Evolutionary conservation across 1,140 invertebrate species (phyloP), one percentile per base, ranked within the genome.

Genomic region (Bombus vancouverensis): DNA sequence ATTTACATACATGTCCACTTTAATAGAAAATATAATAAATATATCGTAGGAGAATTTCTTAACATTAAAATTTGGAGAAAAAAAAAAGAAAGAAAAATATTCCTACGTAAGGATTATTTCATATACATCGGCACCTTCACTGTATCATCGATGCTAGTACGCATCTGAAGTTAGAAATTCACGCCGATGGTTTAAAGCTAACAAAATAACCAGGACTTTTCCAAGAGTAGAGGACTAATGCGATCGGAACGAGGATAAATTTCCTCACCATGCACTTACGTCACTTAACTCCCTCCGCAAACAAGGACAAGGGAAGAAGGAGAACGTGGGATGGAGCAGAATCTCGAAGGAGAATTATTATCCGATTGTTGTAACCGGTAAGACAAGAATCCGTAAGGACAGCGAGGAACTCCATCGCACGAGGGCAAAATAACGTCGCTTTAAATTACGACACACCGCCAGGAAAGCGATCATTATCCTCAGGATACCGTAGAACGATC

Each of bases 401-500:
- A 47, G n/a, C 47, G 34, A 73, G 53, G 62, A 44, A 44, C 71
- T 47, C 28, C 39, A 72, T 42, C 39, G 28, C 28, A 44, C n/a
- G 59, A 44, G 57, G 10, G 53, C 57, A 44, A 88, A 87, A 42
- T 68, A 77, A 88, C 47, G 47, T 83, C 74, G 79, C 39, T 53
- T 86, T 71, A 86, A 86, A 86, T 86, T 86, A 86, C 73, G 28
- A 71, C 72, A 70, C 37, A 73, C 65, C n/a, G 53, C 39, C 68
- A 62, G 80, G 47, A 78, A 78, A 83, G 39, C 79, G 68, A 87
- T 88, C 73, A 62, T 87, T 88, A 87, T 84, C 87, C 47, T 76
- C 6, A 47, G 39, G 34, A 34, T 78, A 39, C 76, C 39, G 3
- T 42, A 47, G 71, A 81, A 59, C 34, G 85, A 83, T 87, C 62